A percentile compares a stretch with the other conserved stretches of the same genome.
phyloP scores from a whole-genome alignment of 2,113 vertebrate species.

The Brevimyrus niger region DNA sequence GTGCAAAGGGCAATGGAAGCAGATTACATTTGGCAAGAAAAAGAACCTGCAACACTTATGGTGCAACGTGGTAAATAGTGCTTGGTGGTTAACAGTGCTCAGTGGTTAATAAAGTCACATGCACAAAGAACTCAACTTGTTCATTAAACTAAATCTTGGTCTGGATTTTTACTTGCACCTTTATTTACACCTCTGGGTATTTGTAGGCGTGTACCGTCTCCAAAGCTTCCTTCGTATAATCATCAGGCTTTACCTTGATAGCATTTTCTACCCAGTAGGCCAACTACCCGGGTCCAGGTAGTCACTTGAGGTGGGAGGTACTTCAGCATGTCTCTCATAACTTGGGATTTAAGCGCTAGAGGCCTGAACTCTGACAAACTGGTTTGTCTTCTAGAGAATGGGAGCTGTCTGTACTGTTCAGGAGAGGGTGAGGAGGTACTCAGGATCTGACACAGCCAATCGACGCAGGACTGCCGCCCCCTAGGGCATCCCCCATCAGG shows the following conservation, averaged over 20 bases:
- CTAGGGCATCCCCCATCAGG: neutral
- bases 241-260: neutral
- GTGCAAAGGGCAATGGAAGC: neutral
- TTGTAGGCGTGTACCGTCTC: neutral
- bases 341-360: neutral
- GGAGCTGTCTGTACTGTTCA: neutral
- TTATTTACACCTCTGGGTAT: neutral
- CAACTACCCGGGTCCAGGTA: neutral
- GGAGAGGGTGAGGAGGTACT: neutral
- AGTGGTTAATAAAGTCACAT: no score
- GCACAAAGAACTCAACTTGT: neutral
- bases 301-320: neutral
- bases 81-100: no score
- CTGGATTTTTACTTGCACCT: neutral
- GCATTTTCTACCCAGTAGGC: neutral
- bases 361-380: neutral
- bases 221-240: neutral
- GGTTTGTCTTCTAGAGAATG: neutral
- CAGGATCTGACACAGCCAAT: neutral
- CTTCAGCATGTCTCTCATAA: neutral
- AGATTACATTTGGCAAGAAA: neutral
- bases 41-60: neutral
- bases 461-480: neutral
- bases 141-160: neutral
- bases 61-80: no score